phyloP scores from a whole-genome alignment of 2,888 invertebrate genomes.

The Epistrophella euchroma region DNA sequence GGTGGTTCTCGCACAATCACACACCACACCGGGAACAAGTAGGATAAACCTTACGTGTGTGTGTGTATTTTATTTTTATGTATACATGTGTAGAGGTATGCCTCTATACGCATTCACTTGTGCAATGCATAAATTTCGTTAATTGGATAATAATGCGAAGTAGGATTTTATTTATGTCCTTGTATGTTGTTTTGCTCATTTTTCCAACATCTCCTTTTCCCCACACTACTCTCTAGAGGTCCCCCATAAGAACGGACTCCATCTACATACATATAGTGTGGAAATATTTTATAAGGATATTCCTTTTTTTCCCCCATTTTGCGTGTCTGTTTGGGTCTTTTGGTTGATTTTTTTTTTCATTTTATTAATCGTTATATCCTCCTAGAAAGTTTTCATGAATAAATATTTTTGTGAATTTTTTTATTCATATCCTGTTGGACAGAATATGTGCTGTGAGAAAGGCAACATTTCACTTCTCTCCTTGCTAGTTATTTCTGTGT shows the following conservation, averaged over 20 bases:
- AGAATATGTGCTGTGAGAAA: constrained; percentile 21
- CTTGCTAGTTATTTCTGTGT: constrained; percentile 19
- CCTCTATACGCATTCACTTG: constrained; percentile 60
- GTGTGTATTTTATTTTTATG: background rate
- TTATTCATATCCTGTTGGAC: constrained; percentile 54
- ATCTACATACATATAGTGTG: background rate
- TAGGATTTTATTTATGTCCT: constrained; percentile 75
- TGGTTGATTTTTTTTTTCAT: background rate
- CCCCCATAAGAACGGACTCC: constrained; percentile 11
- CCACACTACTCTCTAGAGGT: background rate
- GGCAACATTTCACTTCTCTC: constrained; percentile 54
- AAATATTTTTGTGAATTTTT: constrained; percentile 58
- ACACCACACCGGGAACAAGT: constrained; percentile 14
- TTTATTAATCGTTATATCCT: constrained; percentile 35
- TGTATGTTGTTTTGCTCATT: constrained; percentile 66
- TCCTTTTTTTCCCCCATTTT: constrained; percentile 27
- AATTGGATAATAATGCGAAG: constrained; percentile 76
- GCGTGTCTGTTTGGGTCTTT: constrained; percentile 29
- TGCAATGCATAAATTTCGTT: constrained; percentile 76
- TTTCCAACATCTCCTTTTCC: constrained; percentile 36
- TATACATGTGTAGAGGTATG: background rate
- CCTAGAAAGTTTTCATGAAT: constrained; percentile 50
- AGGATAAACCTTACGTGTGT: constrained; percentile 46
- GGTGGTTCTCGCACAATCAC: constrained; percentile 38
- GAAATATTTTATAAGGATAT: constrained; percentile 56